A percentile compares a stretch with the other conserved stretches of the same genome.
Evolutionary conservation across 2,797 vertebrate genomes (phyloP).

Genomic region (Mastacembelus armatus): DNA sequence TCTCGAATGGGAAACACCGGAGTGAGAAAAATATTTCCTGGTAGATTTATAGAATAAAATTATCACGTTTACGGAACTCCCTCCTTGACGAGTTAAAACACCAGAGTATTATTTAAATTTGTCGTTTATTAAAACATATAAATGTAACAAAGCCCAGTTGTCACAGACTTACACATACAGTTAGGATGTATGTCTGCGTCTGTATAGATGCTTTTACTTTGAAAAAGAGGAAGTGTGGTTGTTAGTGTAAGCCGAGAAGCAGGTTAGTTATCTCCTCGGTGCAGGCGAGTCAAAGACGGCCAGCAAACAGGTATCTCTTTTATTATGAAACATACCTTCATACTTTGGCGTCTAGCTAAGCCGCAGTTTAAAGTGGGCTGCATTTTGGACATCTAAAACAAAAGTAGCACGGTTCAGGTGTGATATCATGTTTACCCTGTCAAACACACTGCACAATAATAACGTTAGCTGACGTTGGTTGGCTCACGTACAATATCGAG

Average conservation of each 20-base stretch:
- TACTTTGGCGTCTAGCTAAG: neutral
- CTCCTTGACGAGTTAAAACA: too few species aligned
- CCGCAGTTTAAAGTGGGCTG: neutral
- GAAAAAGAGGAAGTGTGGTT: slow-evolving; percentile 37
- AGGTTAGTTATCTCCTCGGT: neutral
- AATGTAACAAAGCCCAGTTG: neutral
- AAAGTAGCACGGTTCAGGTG: neutral
- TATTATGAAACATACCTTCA: neutral
- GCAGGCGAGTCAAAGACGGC: neutral
- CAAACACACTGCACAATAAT: slow-evolving; percentile 23
- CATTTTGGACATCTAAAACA: neutral
- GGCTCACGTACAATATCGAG: neutral
- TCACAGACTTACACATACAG: neutral
- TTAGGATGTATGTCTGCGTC: neutral
- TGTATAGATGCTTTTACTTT: slow-evolving; percentile 37
- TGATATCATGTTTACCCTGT: slow-evolving; percentile 14
- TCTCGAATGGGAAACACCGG: too few species aligned
- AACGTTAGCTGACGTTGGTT: too few species aligned
- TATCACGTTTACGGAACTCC: neutral
- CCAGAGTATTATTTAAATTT: neutral
- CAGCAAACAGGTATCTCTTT: slow-evolving; percentile 49
- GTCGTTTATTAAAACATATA: neutral
- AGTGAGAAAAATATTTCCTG: slow-evolving; percentile 26
- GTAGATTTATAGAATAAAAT: slow-evolving; percentile 33
- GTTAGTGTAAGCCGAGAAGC: neutral